A percentile compares a stretch with the other conserved stretches of the same genome.
Evolutionary conservation across 2,888 invertebrate species (phyloP).

Genomic region (Trypoxylon attenuatum): DNA sequence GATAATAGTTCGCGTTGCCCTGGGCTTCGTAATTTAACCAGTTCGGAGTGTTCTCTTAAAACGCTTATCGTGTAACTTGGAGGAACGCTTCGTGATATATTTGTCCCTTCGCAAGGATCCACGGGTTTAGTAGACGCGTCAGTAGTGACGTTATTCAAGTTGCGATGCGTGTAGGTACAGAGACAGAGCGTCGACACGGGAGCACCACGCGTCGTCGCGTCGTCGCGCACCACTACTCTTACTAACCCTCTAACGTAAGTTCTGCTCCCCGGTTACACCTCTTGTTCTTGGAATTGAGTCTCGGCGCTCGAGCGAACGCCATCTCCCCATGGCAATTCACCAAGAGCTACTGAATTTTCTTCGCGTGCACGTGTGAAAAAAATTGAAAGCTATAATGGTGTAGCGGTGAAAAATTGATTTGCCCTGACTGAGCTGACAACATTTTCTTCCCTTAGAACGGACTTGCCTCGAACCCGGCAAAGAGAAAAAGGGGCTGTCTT

Average conservation of each 20-base stretch:
- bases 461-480: neutral
- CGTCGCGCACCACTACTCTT: too few relatives aligned
- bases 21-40: neutral
- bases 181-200: too few relatives aligned
- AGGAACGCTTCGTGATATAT: constrained; percentile 3
- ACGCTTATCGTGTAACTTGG: constrained; percentile 15
- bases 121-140: neutral
- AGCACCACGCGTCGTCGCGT: too few relatives aligned
- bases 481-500: neutral
- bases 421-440: neutral
- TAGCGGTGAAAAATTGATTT: neutral
- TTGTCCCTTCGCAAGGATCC: neutral
- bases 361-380: too few relatives aligned
- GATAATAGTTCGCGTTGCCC: neutral
- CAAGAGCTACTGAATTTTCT: too few relatives aligned
- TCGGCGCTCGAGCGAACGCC: neutral
- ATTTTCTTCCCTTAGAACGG: too few relatives aligned
- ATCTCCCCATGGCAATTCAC: too few relatives aligned
- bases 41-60: constrained; percentile 6
- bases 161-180: neutral
- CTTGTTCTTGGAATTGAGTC: neutral
- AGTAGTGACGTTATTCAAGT: neutral
- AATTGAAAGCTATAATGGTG: neutral
- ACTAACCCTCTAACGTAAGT: too few relatives aligned
- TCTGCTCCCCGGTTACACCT: neutral